Conservation (phyloP, 2,797 vertebrate species). For the Etheostoma nigrum region DNA sequence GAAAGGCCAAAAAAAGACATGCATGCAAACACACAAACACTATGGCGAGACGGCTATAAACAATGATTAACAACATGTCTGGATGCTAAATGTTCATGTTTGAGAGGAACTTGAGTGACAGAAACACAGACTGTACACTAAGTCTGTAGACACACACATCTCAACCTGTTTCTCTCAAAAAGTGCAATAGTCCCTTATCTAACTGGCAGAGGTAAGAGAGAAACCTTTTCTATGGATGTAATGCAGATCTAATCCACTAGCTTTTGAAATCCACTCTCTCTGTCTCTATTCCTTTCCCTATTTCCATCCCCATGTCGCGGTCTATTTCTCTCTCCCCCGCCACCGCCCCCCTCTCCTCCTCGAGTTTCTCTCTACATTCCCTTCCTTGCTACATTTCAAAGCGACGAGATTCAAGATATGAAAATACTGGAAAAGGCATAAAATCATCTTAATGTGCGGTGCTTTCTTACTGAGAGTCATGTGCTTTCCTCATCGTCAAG, state of each 20-base stretch:
- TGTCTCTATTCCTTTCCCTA: not conserved
- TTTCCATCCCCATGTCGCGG: not conserved
- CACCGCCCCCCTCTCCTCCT: no score
- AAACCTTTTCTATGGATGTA: not conserved
- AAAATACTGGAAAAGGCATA: not conserved
- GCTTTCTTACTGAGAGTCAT: slow-evolving; percentile 1
- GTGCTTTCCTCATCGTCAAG: not conserved
- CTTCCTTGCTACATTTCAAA: slow-evolving; percentile 6
- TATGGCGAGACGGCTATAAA: no score
- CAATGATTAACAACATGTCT: no score
- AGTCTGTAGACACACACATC: no score
- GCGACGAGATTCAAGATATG: slow-evolving; percentile 21
- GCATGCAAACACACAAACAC: no score
- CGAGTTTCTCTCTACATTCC: not conserved
- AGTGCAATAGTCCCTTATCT: not conserved
- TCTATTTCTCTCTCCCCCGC: not conserved
- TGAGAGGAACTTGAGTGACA: no score
- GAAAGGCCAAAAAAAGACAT: no score
- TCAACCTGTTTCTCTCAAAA: no score
- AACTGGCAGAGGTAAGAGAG: not conserved
- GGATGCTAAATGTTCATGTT: no score
- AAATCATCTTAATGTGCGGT: slow-evolving; percentile 14
- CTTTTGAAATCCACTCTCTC: not conserved
- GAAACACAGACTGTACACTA: no score
- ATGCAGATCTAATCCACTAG: not conserved